Evolutionary conservation across 2,888 invertebrate genomes (phyloP).

Genomic region (Cryptus armator): DNA sequence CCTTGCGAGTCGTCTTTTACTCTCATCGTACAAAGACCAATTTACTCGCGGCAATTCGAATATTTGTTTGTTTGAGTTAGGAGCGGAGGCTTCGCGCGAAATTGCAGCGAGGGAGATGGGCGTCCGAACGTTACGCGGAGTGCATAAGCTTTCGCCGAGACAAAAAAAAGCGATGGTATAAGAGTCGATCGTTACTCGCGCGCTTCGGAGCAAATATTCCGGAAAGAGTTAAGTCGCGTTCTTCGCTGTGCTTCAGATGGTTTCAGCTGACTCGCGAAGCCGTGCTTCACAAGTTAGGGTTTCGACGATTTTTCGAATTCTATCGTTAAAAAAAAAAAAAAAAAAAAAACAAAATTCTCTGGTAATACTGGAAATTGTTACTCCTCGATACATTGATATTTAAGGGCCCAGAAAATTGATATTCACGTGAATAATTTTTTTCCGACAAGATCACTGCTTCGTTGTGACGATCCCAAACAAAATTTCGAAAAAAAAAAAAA

Average conservation of each 20-base stretch:
- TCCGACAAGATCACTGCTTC: too few species aligned
- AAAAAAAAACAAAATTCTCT: not conserved
- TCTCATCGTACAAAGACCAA: conserved; percentile 50
- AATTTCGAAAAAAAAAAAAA: too few species aligned
- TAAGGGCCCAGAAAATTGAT: too few species aligned
- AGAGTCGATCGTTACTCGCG: conserved; percentile 62
- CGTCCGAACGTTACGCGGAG: conserved; percentile 51
- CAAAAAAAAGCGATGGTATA: conserved; percentile 50
- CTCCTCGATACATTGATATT: not conserved
- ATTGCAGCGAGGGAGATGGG: conserved; percentile 40
- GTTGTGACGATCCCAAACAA: too few species aligned
- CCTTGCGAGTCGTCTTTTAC: conserved; percentile 37
- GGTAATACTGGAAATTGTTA: not conserved
- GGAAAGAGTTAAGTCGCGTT: conserved; percentile 18
- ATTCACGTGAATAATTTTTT: too few species aligned
- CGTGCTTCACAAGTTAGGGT: not conserved
- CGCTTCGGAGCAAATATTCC: conserved; percentile 41
- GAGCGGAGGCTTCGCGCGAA: conserved; percentile 51
- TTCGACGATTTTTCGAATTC: not conserved
- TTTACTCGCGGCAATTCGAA: conserved; percentile 60
- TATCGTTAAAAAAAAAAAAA: not conserved
- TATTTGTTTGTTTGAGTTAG: conserved; percentile 80
- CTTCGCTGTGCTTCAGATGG: not conserved
- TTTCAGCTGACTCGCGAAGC: not conserved
- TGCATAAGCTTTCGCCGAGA: conserved; percentile 57